Percentiles rank a stretch among this genome's conserved stretches.
Evolutionary conservation across 2,113 vertebrate genomes (phyloP).

Genomic region (Todiramphus saurophagus): DNA sequence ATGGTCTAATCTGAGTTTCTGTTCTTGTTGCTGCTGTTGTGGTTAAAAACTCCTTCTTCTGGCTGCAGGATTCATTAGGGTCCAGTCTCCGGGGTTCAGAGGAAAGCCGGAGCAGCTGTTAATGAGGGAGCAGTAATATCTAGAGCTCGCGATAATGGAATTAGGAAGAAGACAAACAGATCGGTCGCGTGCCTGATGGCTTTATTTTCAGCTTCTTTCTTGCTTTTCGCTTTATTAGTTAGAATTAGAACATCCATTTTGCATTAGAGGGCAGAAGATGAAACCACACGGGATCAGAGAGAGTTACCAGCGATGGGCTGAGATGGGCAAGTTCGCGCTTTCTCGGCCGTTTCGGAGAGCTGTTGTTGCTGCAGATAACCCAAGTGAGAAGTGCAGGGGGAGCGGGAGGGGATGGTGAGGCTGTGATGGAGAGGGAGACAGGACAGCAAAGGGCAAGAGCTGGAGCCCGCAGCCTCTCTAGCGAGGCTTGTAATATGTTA

Average conservation of each 20-base stretch:
- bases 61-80: conserved; percentile 32
- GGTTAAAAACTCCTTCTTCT: conserved; percentile 6
- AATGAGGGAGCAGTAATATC: conserved; percentile 34
- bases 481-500: neutral
- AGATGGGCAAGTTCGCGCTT: neutral
- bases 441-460: neutral
- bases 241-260: conserved; percentile 46
- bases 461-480: conserved; percentile 7
- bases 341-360: neutral
- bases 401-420: neutral
- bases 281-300: neutral
- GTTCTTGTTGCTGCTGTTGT: neutral
- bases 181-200: conserved; percentile 33
- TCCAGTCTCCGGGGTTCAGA: conserved; percentile 24
- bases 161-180: conserved; percentile 42
- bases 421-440: neutral
- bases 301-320: neutral
- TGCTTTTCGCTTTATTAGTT: conserved; percentile 39
- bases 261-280: conserved; percentile 30
- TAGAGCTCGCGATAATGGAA: conserved; percentile 53
- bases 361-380: neutral
- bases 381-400: neutral
- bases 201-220: conserved; percentile 31
- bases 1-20: neutral
- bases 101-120: conserved; percentile 38